Base-by-base conservation (phyloP, 2,888 invertebrate species). In the Eristalis pertinax region DNA sequence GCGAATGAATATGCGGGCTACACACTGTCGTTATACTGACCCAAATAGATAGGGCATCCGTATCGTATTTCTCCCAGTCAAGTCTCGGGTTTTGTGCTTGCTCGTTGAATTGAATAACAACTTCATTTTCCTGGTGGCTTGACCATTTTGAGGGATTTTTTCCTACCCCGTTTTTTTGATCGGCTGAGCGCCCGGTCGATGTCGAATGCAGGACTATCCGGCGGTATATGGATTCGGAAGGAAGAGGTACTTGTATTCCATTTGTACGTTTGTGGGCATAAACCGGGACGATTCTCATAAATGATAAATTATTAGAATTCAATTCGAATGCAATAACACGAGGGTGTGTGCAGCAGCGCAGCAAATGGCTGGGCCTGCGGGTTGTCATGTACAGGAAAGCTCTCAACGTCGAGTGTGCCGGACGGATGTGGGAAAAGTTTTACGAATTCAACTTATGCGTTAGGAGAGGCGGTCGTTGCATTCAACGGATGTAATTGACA, bases 301-400 rank as follows among this genome's bases (percentile, higher is more conserved):
- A 84, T 88, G 88, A 88, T 88, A 88, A 88, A 88, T 84, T 88
- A 88, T 88, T 84, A 88, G 84, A 87, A 80, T 84, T 77, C 80
- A 88, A 84, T 88, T 88, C 81, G 80, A 88, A 84, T 88, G 69
- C 88, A 88, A 84, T 80, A 80, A 83, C 84, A 77, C 67, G 68
- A 41, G 15, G 43, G 29, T 4, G 4, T 50, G 43, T 15, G 63
- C 62, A 82, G 65, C 63, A 72, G 65, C 60, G 73, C 43, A 63
- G 81, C n/a, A 73, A 81, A 41, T 62, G 60, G 41, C 60, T 32
- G 8, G 13, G 38, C 13, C 13, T 38, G 76, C 11, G 38, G 72
- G 72, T 65, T 87, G 84, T 84, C 87, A 84, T 50, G 76, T 80
- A 58, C 84, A 76, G 64, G 79, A 70, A 76, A 87, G 76, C 15